These are phyloP conservation scores for Poliocrania exsul DNA, from an alignment of 2,797 vertebrate species.

Conservation along the genomic window DNA sequence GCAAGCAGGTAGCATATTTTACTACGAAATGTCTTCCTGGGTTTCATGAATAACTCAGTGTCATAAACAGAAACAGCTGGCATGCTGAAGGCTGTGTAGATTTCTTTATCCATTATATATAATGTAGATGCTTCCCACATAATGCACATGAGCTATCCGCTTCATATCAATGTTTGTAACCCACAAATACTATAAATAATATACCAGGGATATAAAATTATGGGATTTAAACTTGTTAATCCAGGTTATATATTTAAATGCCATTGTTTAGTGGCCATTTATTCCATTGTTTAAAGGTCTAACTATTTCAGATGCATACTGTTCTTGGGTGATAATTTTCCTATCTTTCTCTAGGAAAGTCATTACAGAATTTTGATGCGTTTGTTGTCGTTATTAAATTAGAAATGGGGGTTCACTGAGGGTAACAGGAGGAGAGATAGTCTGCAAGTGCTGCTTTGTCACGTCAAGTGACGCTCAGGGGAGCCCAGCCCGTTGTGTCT, in stretches of 20 bases:
- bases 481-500: background rate
- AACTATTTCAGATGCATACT: background rate
- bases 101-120: conserved; percentile 67
- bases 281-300: conserved; percentile 51
- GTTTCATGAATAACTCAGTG: conserved; percentile 67
- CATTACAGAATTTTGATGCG: background rate
- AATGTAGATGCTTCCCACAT: conserved; percentile 39
- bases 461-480: background rate
- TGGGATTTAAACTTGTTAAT: conserved; percentile 13
- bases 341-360: background rate
- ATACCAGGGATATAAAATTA: background rate
- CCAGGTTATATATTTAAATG: conserved; percentile 17
- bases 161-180: conserved; percentile 26
- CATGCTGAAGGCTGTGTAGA: conserved; percentile 54
- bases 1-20: conserved; percentile 62
- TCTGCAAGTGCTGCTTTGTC: background rate
- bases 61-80: conserved; percentile 75
- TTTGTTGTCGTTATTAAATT: conserved; percentile 20
- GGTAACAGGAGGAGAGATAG: background rate
- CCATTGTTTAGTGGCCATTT: conserved; percentile 30
- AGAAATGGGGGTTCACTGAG: conserved; percentile 23
- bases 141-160: background rate
- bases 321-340: background rate
- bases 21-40: conserved; percentile 59
- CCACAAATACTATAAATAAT: conserved; percentile 19